A percentile compares a stretch with the other conserved stretches of the same genome.
These are phyloP conservation scores for Tridacna crocea DNA, from an alignment of 2,888 invertebrate genomes.

Conservation along the genomic window DNA sequence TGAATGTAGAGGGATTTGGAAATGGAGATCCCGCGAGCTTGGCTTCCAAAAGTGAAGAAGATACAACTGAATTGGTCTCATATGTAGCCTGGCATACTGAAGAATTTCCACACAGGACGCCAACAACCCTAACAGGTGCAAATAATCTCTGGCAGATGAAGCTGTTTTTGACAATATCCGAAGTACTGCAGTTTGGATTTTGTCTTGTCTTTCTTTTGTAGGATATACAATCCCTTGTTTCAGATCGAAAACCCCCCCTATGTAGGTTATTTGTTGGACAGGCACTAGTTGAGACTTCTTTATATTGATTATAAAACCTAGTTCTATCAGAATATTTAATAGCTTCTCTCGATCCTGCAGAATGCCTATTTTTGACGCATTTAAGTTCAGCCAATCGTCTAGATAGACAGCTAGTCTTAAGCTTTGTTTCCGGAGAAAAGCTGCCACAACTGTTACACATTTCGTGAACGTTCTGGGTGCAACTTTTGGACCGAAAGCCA, in stretches of 20 bases:
- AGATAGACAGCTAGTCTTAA: conserved; percentile 36
- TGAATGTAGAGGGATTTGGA: neutral
- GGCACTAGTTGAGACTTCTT: conserved; percentile 21
- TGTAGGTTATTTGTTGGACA: conserved; percentile 2
- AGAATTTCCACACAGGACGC: conserved; percentile 8
- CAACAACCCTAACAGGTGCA: conserved; percentile 12
- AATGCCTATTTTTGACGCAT: conserved; percentile 4
- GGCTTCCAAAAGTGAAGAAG: conserved; percentile 8
- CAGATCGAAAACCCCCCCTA: conserved; percentile 20
- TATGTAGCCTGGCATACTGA: neutral
- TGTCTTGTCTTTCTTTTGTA: conserved; percentile 10
- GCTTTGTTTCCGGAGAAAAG: conserved; percentile 23
- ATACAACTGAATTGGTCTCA: conserved; percentile 11
- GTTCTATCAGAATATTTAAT: neutral
- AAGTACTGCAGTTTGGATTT: neutral
- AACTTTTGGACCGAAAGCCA: too few species aligned
- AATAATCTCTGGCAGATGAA: conserved; percentile 18
- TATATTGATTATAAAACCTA: conserved; percentile 28
- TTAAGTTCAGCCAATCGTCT: conserved; percentile 33
- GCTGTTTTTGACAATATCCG: neutral
- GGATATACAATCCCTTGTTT: conserved; percentile 16
- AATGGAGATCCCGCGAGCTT: neutral
- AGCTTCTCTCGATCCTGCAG: conserved; percentile 13
- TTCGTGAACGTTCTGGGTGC: too few species aligned
- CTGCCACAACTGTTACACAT: too few species aligned